Percentiles rank a stretch among this genome's conserved stretches.
phyloP scores from a whole-genome alignment of 2,888 invertebrate genomes.

The Drosophila cognata region DNA sequence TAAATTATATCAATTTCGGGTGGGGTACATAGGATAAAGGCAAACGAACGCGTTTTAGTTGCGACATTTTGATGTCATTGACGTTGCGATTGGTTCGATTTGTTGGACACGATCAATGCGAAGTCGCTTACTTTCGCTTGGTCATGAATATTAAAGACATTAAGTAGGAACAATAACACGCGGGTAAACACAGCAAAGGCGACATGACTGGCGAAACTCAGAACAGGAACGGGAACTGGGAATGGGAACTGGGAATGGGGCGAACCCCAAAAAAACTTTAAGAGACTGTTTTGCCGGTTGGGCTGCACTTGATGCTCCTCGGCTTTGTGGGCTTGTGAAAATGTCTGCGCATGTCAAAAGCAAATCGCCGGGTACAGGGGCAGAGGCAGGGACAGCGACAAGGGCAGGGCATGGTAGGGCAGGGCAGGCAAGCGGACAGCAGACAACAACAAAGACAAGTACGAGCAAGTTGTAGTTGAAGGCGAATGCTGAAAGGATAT shows the following conservation, averaged over 20 bases:
- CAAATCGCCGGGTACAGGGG: constrained; percentile 30
- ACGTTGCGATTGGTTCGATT: constrained; percentile 62
- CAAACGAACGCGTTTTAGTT: constrained; percentile 35
- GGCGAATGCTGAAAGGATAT: constrained; percentile 67
- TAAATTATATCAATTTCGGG: background rate
- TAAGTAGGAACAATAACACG: constrained; percentile 79
- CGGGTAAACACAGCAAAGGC: constrained; percentile 24
- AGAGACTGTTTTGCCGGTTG: constrained; percentile 19
- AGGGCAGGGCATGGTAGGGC: background rate
- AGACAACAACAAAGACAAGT: constrained; percentile 33
- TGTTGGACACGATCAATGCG: constrained; percentile 79
- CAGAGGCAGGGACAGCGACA: constrained; percentile 2
- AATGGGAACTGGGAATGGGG: constrained; percentile 10
- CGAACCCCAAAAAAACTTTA: constrained; percentile 19
- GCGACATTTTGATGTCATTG: constrained; percentile 58
- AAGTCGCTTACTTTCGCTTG: constrained; percentile 82
- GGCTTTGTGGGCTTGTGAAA: constrained; percentile 77
- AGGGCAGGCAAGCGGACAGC: background rate
- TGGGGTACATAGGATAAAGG: background rate
- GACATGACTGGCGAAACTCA: constrained; percentile 52
- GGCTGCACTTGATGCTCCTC: constrained; percentile 74
- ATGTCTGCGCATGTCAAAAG: constrained; percentile 77
- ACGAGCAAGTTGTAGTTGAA: constrained; percentile 18
- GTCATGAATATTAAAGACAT: constrained; percentile 82
- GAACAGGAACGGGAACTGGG: constrained; percentile 39